Base-by-base conservation (phyloP, 2,888 invertebrate species). In the Oscheius myriophilus region DNA sequence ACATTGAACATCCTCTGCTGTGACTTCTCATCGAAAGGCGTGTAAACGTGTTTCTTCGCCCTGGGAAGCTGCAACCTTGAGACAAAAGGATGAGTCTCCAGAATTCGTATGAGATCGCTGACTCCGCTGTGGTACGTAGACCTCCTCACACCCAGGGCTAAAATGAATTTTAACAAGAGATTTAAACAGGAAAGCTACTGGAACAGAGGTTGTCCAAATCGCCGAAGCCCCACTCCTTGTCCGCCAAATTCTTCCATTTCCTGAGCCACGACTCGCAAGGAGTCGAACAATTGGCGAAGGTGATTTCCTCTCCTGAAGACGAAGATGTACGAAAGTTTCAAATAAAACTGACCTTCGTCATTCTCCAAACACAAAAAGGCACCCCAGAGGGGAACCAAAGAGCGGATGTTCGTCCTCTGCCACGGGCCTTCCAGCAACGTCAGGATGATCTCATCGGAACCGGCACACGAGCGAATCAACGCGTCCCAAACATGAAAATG, bases 51-150 rank as follows among this genome's bases (percentile, higher is more conserved):
- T 23, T 21, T 16, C 21, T 25, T 53, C 21, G n/a, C 14, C 21
- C n/a, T 16, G 23, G 53, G 53, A 18, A 21, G 7, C 14, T 53
- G 4, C 21, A 53, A 4, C 7, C 14, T 3, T 21, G 3, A 6
- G n/a, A 53, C 53, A 14, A 53, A 53, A 9, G 53, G 53, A 53
- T 53, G 53, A 16, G 21, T 53, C 21, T 53, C 53, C 53, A 53
- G 16, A 14, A 53, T 6, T 4, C 21, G 14, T 6, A 53, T 26
- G n/a, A 53, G n/a, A 4, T 53, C 53, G 53, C 53, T 21, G 7
- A 53, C 26, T 25, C 33, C 33, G 33, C 33, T 33, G 33, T 33
- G 46, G 18, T 46, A 46, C 6, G 18, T 46, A 4, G n/a, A 33
- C 33, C 33, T 33, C 33, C 33, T 33, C 3, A 9, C 33, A 9